A percentile compares a stretch with the other conserved stretches of the same genome.
Conservation (phyloP, 2,113 vertebrate species). For the Dascyllus trimaculatus region DNA sequence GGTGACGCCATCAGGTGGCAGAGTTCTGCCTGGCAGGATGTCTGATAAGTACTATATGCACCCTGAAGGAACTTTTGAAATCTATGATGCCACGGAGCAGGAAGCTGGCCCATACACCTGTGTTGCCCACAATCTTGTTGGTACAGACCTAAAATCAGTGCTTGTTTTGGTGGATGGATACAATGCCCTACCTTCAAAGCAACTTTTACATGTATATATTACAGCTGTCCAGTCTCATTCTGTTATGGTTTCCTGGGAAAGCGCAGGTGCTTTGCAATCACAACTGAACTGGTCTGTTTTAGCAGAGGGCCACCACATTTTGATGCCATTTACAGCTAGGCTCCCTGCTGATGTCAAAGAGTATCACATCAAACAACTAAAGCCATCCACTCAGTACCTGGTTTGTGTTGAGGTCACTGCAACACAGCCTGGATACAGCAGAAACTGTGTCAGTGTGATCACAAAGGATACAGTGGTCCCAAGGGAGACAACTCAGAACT, state of each 20-base stretch:
- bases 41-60: constrained; percentile 91
- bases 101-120: constrained; percentile 95
- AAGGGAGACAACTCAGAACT: constrained; percentile 61
- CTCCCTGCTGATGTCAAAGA: constrained; percentile 90
- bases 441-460: constrained; percentile 90
- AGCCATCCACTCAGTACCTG: constrained; percentile 89
- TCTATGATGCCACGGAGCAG: constrained; percentile 85
- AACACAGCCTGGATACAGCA: constrained; percentile 84
- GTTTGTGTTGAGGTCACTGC: constrained; percentile 89
- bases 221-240: constrained; percentile 89
- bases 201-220: constrained; percentile 86
- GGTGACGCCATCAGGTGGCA: constrained; percentile 92
- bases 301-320: constrained; percentile 73
- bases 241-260: constrained; percentile 92
- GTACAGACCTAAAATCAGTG: constrained; percentile 92
- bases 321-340: constrained; percentile 86
- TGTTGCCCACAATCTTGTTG: constrained; percentile 93
- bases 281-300: constrained; percentile 91
- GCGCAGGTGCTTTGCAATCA: constrained; percentile 87
- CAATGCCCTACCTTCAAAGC: constrained; percentile 81
- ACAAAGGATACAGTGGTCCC: constrained; percentile 84
- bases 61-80: constrained; percentile 92
- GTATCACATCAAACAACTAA: constrained; percentile 92
- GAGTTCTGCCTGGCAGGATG: constrained; percentile 87
- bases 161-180: constrained; percentile 90